Base-by-base conservation (phyloP, 2,113 vertebrate species). In the Passerina amoena region DNA sequence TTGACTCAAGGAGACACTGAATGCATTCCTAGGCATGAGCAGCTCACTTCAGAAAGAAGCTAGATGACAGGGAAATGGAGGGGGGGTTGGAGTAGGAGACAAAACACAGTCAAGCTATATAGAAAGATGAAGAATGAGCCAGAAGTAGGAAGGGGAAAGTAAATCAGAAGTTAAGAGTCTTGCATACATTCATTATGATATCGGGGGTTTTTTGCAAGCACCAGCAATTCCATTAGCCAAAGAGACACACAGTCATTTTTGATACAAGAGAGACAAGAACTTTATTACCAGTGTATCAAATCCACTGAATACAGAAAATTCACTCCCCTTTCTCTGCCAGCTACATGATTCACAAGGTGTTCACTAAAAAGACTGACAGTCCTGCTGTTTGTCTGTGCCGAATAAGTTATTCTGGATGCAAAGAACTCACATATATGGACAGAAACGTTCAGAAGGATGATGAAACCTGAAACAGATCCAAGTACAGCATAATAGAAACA, bases 321-420 rank as follows among this genome's bases (percentile, higher is more conserved):
- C 72, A 94, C 31, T 68, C 65, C 35, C 57, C 27, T 75, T 92
- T 69, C 61, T 82, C 63, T 95, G 93, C 85, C 93, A 95, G 77
- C 65, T 86, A 27, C 72, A 71, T 93, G 90, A 96, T 95, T 97
- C 93, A 94, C 92, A 95, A 95, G 86, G 92, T 97, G 94, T 68
- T 90, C 18, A 0, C 65, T 75, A 85, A 82, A 37, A 73, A 84
- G 65, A 88, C 56, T 95, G 94, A 93, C 94, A 96, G 61, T 11
- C 44, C 11, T 0, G 4, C 63, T 78, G 68, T 54, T 83, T 70
- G 60, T 76, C 50, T 96, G 87, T n/a, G 65, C 90, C 1, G 37
- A 86, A 68, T 28, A 63, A 95, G 60, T 37, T 77, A 48, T 51
- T 63, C 81, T 86, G 78, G 87, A 90, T 80, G 85, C 4, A 4